Percentiles rank a stretch among this genome's conserved stretches.
Evolutionary conservation across 2,888 invertebrate species (phyloP).

Genomic region (Phymatocera aterrima): DNA sequence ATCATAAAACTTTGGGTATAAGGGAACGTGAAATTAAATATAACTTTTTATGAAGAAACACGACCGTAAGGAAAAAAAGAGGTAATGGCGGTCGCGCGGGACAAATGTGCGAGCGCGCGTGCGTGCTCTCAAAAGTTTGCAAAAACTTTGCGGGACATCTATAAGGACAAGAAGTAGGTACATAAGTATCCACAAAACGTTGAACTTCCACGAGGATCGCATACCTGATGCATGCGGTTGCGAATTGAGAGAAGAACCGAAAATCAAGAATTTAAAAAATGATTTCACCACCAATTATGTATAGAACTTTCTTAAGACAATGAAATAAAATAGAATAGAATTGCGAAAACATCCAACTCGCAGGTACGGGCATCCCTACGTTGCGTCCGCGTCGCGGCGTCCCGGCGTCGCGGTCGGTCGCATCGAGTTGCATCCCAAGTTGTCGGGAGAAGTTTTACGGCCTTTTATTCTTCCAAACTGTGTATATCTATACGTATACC

Average conservation of each 20-base stretch:
- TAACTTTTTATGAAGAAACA: conserved; percentile 33
- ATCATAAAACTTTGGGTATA: conserved; percentile 24
- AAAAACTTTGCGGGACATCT: neutral
- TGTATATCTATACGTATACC: neutral
- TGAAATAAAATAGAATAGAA: too few species aligned
- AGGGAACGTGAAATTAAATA: conserved; percentile 23
- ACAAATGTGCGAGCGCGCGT: neutral
- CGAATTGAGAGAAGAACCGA: too few species aligned
- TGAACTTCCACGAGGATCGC: too few species aligned
- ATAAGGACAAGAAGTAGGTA: too few species aligned
- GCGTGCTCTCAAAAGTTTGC: neutral
- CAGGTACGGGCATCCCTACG: neutral
- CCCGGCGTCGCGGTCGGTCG: neutral
- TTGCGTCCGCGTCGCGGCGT: neutral
- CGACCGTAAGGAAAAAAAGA: neutral
- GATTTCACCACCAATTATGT: too few species aligned
- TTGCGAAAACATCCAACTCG: too few species aligned
- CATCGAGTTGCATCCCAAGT: neutral
- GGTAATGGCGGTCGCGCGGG: neutral
- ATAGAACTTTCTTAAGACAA: too few species aligned
- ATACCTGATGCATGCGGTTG: too few species aligned
- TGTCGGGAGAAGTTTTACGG: neutral
- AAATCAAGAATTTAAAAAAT: too few species aligned
- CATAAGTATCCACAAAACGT: too few species aligned
- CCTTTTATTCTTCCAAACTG: conserved; percentile 7